Evolutionary conservation across 2,888 invertebrate genomes (phyloP), one percentile per base, ranked within the genome.

Genomic region (Eurois occulta): DNA sequence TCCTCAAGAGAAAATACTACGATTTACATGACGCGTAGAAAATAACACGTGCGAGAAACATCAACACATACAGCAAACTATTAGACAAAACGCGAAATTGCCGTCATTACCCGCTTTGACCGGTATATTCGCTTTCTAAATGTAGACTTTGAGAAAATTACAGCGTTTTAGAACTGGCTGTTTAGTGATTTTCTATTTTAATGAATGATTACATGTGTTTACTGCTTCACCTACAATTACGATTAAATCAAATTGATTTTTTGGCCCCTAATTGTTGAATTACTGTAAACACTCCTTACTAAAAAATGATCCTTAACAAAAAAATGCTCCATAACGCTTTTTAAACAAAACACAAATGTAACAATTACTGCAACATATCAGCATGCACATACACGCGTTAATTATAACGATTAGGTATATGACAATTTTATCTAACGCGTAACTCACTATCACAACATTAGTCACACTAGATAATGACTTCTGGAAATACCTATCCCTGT

Each of bases 111-210:
- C 79, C 68, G 82, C 85, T 86, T 83, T 89, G 87, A 88, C 89
- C 85, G 83, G 85, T 80, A 77, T 80, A 81, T 87, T 82, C 83
- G 84, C 89, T 89, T 89, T 89, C 89, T 89, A 89, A 85, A 86
- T 89, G 78, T 80, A 76, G 81, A 87, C 81, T 86, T 88, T 84
- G 82, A 83, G 83, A 83, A 88, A 87, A 88, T 87, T 87, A 86
- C 81, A 80, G 75, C 81, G 79, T 81, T 88, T 80, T 77, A 77
- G 78, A 76, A 70, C 75, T 38, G 18, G 46, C 62, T 78, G 74
- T 75, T 85, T 87, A 86, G 77, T 78, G 77, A 85, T 86, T 88
- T 88, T 85, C 86, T 78, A 82, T 88, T 79, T 80, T 80, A 85
- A 83, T 86, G 74, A 83, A 66, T 43, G 35, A 76, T 66, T 52